Percentiles rank a stretch among this genome's conserved stretches.
Evolutionary conservation across 1,140 invertebrate genomes (phyloP).

Genomic region (Mylabris phalerata): DNA sequence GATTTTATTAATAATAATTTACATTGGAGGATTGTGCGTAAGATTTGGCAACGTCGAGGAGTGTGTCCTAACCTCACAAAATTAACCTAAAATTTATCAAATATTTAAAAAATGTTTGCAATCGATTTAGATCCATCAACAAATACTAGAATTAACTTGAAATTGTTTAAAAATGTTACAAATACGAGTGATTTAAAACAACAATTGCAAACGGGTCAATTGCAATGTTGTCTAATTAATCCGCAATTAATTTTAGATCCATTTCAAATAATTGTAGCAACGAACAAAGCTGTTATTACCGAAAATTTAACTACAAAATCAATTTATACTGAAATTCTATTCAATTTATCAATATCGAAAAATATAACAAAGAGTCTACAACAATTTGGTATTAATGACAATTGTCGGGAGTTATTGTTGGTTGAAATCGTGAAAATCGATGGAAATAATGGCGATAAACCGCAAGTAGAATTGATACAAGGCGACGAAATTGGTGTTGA

Average conservation of each 20-base stretch:
- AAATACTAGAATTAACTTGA: slow-evolving; percentile 46
- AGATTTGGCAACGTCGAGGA: too few relatives aligned
- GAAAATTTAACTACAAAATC: slow-evolving; percentile 55
- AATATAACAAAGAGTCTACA: slow-evolving; percentile 60
- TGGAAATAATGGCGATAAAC: background rate
- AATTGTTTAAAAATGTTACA: slow-evolving; percentile 52
- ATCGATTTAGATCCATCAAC: slow-evolving; percentile 44
- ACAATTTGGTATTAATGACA: slow-evolving; percentile 56
- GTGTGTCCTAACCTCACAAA: too few relatives aligned
- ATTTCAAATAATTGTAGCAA: slow-evolving; percentile 59
- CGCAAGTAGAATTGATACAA: too few relatives aligned
- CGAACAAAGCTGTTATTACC: slow-evolving; percentile 57
- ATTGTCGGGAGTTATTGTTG: slow-evolving; percentile 49
- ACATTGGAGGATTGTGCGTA: too few relatives aligned
- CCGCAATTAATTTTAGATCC: slow-evolving; percentile 54
- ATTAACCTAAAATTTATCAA: too few relatives aligned
- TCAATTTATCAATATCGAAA: slow-evolving; percentile 59
- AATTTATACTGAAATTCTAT: slow-evolving; percentile 61
- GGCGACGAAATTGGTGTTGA: slow-evolving; percentile 9
- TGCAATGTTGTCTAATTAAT: slow-evolving; percentile 58
- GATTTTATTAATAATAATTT: too few relatives aligned
- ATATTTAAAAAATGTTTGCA: slow-evolving; percentile 11
- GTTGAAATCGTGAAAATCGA: slow-evolving; percentile 47
- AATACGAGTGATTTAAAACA: slow-evolving; percentile 51
- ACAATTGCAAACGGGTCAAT: slow-evolving; percentile 46